A percentile compares a stretch with the other conserved stretches of the same genome.
phyloP scores from a whole-genome alignment of 2,113 vertebrate genomes.

The Sciurus niger region DNA sequence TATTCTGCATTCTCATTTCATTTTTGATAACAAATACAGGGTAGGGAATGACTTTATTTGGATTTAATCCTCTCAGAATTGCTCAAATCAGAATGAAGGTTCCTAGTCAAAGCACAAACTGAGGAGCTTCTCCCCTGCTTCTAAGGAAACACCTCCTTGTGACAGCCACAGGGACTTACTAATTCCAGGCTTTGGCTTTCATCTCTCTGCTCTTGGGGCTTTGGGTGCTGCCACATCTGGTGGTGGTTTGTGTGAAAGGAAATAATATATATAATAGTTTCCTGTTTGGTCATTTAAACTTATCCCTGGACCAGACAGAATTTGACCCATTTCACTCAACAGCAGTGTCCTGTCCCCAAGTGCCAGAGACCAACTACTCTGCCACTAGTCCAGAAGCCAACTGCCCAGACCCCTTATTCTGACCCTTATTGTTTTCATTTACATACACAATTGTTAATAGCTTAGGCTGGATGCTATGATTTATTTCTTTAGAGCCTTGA shows the following conservation, averaged over 20 bases:
- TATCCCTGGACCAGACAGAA: slow-evolving; percentile 58
- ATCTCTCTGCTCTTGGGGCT: slow-evolving; percentile 63
- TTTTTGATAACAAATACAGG: background rate
- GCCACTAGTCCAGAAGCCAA: background rate
- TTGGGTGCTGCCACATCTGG: slow-evolving; percentile 76
- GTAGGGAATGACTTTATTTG: background rate
- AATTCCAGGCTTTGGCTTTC: slow-evolving; percentile 69
- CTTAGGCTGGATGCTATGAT: background rate
- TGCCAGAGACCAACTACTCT: background rate
- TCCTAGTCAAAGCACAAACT: slow-evolving; percentile 1
- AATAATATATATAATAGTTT: slow-evolving; percentile 80
- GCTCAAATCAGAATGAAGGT: background rate
- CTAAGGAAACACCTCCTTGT: background rate
- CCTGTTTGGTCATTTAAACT: slow-evolving; percentile 78
- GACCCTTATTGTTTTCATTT: background rate
- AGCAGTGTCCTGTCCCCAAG: background rate
- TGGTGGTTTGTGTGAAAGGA: slow-evolving; percentile 81
- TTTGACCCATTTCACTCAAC: slow-evolving; percentile 42
- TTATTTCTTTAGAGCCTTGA: slow-evolving; percentile 34
- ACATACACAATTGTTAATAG: background rate
- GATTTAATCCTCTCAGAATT: background rate
- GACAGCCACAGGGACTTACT: slow-evolving; percentile 9
- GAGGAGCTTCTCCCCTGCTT: background rate
- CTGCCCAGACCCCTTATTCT: background rate
- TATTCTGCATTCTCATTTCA: slow-evolving; percentile 5